A percentile compares a stretch with the other conserved stretches of the same genome.
Conservation (phyloP, 2,113 vertebrate species). For the Lophura nycthemera region DNA sequence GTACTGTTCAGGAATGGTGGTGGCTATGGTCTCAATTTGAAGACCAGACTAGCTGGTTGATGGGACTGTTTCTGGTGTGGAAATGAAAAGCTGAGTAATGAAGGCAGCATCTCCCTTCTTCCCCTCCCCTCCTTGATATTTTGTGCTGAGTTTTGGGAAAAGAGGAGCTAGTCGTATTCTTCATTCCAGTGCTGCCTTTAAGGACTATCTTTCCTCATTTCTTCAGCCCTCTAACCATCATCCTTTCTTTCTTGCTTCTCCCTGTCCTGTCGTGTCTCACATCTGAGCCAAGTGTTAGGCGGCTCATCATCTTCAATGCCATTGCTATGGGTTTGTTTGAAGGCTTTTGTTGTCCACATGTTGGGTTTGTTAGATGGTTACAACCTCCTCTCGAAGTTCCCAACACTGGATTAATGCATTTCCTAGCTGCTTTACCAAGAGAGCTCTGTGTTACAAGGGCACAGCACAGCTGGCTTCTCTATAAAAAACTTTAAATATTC, state of each 20-base stretch:
- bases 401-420: rapidly evolving
- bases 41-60: neutral
- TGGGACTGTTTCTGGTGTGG: neutral
- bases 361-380: neutral
- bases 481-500: neutral
- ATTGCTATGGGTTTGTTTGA: neutral
- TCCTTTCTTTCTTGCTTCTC: neutral
- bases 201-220: neutral
- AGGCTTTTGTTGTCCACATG: neutral
- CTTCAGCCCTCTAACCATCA: neutral
- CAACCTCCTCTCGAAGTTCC: neutral
- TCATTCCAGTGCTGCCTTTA: neutral
- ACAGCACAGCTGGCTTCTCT: rapidly evolving
- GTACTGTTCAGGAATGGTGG: neutral
- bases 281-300: neutral
- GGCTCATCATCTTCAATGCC: neutral
- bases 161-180: neutral
- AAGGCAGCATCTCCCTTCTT: neutral
- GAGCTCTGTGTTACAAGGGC: neutral
- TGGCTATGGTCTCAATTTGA: neutral
- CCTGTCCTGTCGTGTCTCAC: neutral
- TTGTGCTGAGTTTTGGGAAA: neutral
- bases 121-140: too few relatives aligned
- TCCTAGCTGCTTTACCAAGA: neutral
- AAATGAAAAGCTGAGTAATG: neutral